Percentiles rank a stretch among this genome's conserved stretches.
These are phyloP conservation scores for Heliornis fulica DNA, from an alignment of 2,113 vertebrate species.

Conservation along the genomic window DNA sequence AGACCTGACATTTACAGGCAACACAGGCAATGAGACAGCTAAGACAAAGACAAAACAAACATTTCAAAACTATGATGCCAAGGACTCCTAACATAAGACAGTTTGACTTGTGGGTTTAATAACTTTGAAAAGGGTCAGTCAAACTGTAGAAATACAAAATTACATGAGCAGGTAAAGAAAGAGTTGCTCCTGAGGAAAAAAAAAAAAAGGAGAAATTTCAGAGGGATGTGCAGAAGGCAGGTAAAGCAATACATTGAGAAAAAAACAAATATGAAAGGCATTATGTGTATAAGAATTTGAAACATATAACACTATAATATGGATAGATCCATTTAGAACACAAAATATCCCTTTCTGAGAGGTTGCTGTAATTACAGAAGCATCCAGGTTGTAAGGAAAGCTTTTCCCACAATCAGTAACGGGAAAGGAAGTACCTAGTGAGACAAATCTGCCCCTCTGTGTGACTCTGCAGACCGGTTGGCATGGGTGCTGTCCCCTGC, in stretches of 20 bases:
- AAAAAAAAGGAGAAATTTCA: background rate
- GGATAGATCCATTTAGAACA: background rate
- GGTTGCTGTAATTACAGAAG: background rate
- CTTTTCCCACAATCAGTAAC: background rate
- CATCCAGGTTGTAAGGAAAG: background rate
- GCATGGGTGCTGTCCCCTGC: background rate
- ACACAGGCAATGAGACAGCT: background rate
- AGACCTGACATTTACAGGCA: background rate
- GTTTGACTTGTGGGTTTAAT: background rate
- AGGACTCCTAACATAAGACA: background rate
- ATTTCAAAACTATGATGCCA: background rate
- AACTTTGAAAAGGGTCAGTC: background rate
- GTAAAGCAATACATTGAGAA: rapidly evolving
- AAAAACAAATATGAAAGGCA: background rate
- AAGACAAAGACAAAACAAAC: background rate
- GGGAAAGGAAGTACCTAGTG: background rate
- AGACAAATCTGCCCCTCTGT: background rate
- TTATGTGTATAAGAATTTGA: too few relatives aligned
- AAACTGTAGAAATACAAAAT: background rate
- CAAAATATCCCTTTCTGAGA: background rate
- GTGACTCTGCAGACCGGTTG: rapidly evolving
- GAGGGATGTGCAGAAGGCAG: background rate
- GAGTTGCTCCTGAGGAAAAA: background rate
- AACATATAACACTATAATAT: background rate
- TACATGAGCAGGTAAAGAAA: background rate